These are phyloP conservation scores for Sphaerophoria taeniata DNA, from an alignment of 2,888 invertebrate genomes.

Conservation along the genomic window DNA sequence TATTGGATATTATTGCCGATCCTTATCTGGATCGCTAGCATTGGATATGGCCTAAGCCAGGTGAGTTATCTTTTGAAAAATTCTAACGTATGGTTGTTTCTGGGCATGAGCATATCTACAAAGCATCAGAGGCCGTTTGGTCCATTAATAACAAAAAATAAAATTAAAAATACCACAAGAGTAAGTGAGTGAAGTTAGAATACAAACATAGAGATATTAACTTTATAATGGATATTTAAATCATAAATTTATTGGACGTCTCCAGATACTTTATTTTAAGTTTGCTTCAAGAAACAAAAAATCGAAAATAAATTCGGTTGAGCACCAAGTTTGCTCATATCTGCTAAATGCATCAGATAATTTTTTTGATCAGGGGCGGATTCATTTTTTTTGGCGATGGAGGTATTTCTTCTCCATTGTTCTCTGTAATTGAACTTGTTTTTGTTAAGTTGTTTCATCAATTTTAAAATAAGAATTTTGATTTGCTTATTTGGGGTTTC, in stretches of 20 bases:
- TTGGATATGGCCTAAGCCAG: conserved; percentile 64
- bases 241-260: conserved; percentile 51
- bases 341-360: conserved; percentile 27
- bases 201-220: neutral
- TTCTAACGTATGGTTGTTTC: neutral
- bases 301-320: conserved; percentile 9
- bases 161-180: neutral
- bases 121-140: conserved; percentile 31
- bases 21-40: conserved; percentile 68
- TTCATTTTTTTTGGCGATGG: neutral
- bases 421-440: no score
- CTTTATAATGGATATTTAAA: conserved; percentile 8
- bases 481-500: no score
- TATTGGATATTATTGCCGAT: conserved; percentile 66
- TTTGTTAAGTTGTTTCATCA: no score
- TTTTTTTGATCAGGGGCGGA: neutral
- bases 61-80: conserved; percentile 30
- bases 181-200: neutral
- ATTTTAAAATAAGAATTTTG: no score
- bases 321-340: conserved; percentile 5
- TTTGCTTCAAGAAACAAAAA: neutral
- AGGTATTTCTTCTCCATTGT: conserved; percentile 25
- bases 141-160: conserved; percentile 9
- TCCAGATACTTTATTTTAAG: neutral
- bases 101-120: neutral